These are phyloP conservation scores for Eupeodes latifasciatus DNA, from an alignment of 2,888 invertebrate species.

Conservation along the genomic window DNA sequence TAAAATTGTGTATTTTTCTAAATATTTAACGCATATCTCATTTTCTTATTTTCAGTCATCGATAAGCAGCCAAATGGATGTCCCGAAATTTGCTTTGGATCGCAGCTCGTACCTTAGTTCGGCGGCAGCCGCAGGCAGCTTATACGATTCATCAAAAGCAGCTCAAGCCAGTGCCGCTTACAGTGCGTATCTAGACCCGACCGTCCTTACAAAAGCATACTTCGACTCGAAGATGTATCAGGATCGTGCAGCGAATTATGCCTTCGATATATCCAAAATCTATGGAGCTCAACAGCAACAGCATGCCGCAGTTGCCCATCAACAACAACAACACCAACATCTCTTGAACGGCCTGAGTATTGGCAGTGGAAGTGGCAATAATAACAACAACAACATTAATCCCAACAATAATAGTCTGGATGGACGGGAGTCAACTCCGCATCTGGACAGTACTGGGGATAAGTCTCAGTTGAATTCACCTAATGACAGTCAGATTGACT, in stretches of 20 bases:
- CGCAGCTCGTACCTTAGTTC: constrained; percentile 83
- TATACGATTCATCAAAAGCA: constrained; percentile 81
- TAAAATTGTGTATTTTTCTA: too few species aligned
- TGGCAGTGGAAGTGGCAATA: constrained; percentile 78
- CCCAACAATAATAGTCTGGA: constrained; percentile 80
- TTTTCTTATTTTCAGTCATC: constrained; percentile 79
- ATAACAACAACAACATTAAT: constrained; percentile 79
- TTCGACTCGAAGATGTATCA: constrained; percentile 85
- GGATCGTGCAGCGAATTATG: constrained; percentile 84
- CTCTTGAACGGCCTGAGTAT: constrained; percentile 80
- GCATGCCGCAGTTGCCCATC: constrained; percentile 79
- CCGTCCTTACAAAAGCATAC: constrained; percentile 84
- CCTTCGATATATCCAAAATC: constrained; percentile 84
- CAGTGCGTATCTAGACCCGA: constrained; percentile 84
- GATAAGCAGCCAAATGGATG: constrained; percentile 83
- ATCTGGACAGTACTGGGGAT: constrained; percentile 81
- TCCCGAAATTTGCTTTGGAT: constrained; percentile 83
- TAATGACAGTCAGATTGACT: constrained; percentile 82
- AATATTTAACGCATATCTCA: background rate
- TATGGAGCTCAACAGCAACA: constrained; percentile 83
- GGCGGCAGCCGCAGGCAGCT: constrained; percentile 82
- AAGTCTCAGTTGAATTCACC: constrained; percentile 83
- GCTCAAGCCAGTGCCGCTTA: constrained; percentile 83
- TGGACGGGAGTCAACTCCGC: constrained; percentile 83
- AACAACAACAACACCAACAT: constrained; percentile 82